Base-by-base conservation (phyloP, 2,888 invertebrate genomes). In the Druceiella hillmani region DNA sequence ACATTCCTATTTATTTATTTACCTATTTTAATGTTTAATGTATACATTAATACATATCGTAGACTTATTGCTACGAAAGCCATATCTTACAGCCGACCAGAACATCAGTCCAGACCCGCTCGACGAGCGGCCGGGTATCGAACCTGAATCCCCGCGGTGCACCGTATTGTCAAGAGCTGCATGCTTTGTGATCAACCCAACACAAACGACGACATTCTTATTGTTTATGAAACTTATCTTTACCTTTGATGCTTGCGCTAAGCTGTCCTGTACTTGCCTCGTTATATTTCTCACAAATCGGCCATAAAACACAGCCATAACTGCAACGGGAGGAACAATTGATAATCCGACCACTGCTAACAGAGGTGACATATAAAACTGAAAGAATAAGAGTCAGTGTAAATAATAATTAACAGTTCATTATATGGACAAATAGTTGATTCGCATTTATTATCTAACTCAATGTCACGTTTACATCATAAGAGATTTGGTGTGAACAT, bases 361-460 rank as follows among this genome's bases (percentile, higher is more conserved):
- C 48, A 91, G 80, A 1, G 91, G 83, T 0, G 95, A 97, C 58
- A 93, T 88, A 62, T 90, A 94, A 50, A 94, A 78, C 91, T 91
- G 62, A 36, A 59, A 59, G 43, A 37, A 41, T 28, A 33, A 31
- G 27, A 46, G 46, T 47, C 41, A 41, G 36, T 36, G 39, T 3
- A 36, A 24, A 9, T 12, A 33, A 36, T 29, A 7, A 28, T 7
- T 28, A 40, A 2, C 15, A 33, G 27, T 51, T 41, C 22, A 22
- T 22, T 22, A n/a, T 22, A 9, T 22, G 7, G n/a, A 9, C 7
- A 9, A 22, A 22, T 22, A 9, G n/a, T 22, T 22, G 7, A 9
- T 31, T 7, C 13, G 31, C n/a, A n/a, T n/a, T n/a, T n/a, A n/a
- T n/a, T n/a, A n/a, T n/a, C n/a, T n/a, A n/a, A n/a, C n/a, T n/a